Evolutionary conservation across 2,113 vertebrate species (phyloP), one percentile per base, ranked within the genome.

Genomic region (Helogale parvula): DNA sequence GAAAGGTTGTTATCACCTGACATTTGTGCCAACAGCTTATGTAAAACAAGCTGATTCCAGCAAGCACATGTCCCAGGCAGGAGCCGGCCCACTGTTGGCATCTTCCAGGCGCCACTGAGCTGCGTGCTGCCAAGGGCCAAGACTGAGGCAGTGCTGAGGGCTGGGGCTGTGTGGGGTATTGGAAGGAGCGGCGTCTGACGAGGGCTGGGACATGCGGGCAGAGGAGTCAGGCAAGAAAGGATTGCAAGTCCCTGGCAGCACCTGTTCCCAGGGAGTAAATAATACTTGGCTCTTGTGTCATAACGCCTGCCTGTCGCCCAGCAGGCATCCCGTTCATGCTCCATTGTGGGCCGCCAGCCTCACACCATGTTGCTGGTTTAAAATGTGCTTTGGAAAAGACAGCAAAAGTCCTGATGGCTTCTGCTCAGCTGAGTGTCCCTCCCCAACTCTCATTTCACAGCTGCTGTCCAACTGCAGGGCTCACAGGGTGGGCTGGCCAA

Each of bases 201-300:
- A 82, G 89, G 92, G 60, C 38, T 9, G 66, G 95, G 57, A 38
- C 76, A 71, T 45, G 92, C 95, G 94, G 97, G 80, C 92, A 93
- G 92, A 85, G 91, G 74, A 90, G 68, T 38, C 92, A 63, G 68
- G 76, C 57, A 52, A 82, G 45, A 60, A 66, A 81, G 96, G 66
- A 93, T 95, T 95, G 81, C 0, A 33, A 74, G 97, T 97, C 97
- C 93, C 29, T 0, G 60, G 81, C 41, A 72, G 93, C 97, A 98
- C 97, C 96, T 97, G 97, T 97, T 97, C 77, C 65, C 86, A 8
- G 96, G 90, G 85, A 95, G 96, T 94, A 97, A 97, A 92, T 97
- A 96, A 95, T 87, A 96, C 96, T 94, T 92, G 87, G 82, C 50
- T 94, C 96, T 93, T 69, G 76, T 93, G 97, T 95, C 93, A 23